phyloP scores from a whole-genome alignment of 23 tunicate genomes.

The Ascidia mentula region DNA sequence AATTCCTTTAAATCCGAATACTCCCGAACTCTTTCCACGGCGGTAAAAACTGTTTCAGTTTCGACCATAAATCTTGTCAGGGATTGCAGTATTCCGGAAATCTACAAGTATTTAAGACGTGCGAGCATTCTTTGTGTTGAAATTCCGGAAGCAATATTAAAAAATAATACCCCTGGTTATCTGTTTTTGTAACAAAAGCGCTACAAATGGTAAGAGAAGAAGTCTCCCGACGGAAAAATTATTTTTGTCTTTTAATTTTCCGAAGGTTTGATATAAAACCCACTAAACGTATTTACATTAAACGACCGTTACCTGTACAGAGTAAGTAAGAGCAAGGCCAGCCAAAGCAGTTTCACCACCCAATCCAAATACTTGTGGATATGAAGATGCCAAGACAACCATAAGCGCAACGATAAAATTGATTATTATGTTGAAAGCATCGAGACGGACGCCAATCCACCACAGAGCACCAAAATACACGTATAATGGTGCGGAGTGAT shows the following conservation, averaged over 20 bases:
- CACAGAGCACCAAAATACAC: slow-evolving; percentile 33
- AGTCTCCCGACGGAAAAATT: too few relatives aligned
- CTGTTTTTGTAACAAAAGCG: too few relatives aligned
- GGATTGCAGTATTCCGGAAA: slow-evolving; percentile 48
- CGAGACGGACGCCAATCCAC: slow-evolving; percentile 55
- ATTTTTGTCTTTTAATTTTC: too few relatives aligned
- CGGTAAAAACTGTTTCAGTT: slow-evolving; percentile 47
- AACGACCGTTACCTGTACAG: slow-evolving; percentile 34
- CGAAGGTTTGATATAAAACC: neutral
- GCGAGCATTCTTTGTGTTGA: neutral
- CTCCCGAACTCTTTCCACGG: slow-evolving; percentile 54
- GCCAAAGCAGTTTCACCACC: slow-evolving; percentile 21
- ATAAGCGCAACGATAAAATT: slow-evolving; percentile 34
- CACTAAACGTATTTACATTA: neutral
- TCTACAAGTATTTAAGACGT: slow-evolving; percentile 16
- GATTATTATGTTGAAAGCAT: slow-evolving; percentile 39
- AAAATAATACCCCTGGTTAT: neutral
- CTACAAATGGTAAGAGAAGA: too few relatives aligned
- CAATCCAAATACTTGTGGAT: slow-evolving; percentile 24
- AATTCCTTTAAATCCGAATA: slow-evolving; percentile 26
- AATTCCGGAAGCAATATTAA: neutral
- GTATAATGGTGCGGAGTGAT: slow-evolving; percentile 32
- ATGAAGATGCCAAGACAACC: slow-evolving; percentile 45
- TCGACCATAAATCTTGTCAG: slow-evolving; percentile 56
- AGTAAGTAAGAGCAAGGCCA: slow-evolving; percentile 45